These are phyloP conservation scores for Dyspetes luteomarginatus DNA, from an alignment of 2,888 invertebrate genomes.

Conservation along the genomic window DNA sequence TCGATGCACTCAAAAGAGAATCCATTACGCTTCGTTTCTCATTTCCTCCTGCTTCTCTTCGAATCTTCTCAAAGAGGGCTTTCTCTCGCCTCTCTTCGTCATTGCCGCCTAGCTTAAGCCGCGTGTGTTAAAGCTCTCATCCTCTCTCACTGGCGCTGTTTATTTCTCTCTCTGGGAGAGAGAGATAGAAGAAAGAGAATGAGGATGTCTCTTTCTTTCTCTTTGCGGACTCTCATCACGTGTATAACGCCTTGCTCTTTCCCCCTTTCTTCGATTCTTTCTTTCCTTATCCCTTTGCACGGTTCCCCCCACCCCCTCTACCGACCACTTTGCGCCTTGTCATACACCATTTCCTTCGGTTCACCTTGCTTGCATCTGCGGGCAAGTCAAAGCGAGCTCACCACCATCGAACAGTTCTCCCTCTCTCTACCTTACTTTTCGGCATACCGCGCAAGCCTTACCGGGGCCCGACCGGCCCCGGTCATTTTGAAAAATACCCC, in stretches of 20 bases:
- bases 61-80: conserved; percentile 26
- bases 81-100: conserved; percentile 50
- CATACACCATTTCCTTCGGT: conserved; percentile 43
- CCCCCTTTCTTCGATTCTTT: conserved; percentile 46
- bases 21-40: conserved; percentile 24
- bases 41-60: conserved; percentile 24
- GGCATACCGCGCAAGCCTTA: conserved; percentile 72
- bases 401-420: conserved; percentile 52
- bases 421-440: conserved; percentile 17
- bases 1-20: conserved; percentile 48
- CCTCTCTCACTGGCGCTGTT: no score
- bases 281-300: conserved; percentile 24
- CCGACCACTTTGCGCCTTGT: conserved; percentile 29
- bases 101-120: conserved; percentile 40
- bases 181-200: no score
- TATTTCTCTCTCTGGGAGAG: conserved; percentile 66
- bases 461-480: conserved; percentile 71
- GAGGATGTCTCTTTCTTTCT: conserved; percentile 61
- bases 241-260: conserved; percentile 44
- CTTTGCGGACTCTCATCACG: conserved; percentile 39
- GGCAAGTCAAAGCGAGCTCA: conserved; percentile 72
- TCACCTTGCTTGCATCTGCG: conserved; percentile 71
- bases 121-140: conserved; percentile 12
- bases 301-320: conserved; percentile 15
- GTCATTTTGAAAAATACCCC: conserved; percentile 79